These are phyloP conservation scores for Glossophaga mutica DNA, from an alignment of 2,797 vertebrate genomes.

Conservation along the genomic window DNA sequence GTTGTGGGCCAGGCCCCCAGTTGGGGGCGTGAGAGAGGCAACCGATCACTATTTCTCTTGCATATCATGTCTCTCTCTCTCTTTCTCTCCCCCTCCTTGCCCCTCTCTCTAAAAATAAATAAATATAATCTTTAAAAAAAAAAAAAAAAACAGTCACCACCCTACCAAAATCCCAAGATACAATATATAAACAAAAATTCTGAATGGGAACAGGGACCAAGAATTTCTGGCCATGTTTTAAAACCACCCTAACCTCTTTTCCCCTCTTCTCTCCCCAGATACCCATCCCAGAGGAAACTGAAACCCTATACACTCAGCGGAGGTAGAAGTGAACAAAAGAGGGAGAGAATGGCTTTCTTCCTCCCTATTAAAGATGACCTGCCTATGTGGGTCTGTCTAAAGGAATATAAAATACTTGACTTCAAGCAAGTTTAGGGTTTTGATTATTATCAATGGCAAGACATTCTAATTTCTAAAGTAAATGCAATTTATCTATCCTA, in stretches of 20 bases:
- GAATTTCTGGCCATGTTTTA: not conserved
- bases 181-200: not conserved
- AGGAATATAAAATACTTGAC: not conserved
- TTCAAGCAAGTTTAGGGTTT: not conserved
- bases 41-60: too few relatives aligned
- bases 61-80: too few relatives aligned
- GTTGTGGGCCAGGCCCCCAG: too few relatives aligned
- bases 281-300: not conserved
- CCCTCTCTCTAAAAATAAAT: too few relatives aligned
- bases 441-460: not conserved
- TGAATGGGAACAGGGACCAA: not conserved
- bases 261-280: not conserved
- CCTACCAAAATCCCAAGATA: not conserved
- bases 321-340: not conserved
- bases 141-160: not conserved
- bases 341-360: not conserved
- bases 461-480: not conserved
- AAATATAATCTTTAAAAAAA: too few relatives aligned
- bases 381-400: not conserved
- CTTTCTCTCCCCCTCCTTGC: too few relatives aligned
- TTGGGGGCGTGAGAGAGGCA: too few relatives aligned
- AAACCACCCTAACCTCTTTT: not conserved
- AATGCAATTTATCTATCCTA: not conserved
- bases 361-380: not conserved
- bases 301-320: not conserved